These are phyloP conservation scores for Nephrocerus scutellatus DNA, from an alignment of 2,888 invertebrate species.

Conservation along the genomic window DNA sequence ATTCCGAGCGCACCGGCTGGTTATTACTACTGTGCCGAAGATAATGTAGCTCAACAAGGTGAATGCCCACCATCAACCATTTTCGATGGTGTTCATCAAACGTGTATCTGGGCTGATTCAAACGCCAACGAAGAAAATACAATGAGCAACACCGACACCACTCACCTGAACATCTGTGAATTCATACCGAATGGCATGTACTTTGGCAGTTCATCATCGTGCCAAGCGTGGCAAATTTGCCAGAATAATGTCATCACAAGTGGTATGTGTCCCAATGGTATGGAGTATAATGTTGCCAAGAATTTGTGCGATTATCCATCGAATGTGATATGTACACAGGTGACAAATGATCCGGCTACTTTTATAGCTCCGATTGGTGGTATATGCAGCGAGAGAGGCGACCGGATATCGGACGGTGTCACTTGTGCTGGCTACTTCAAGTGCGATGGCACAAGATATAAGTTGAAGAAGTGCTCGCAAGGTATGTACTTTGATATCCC, in stretches of 20 bases:
- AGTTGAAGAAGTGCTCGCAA: constrained; percentile 19
- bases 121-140: too few relatives aligned
- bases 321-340: constrained; percentile 25
- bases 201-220: constrained; percentile 27
- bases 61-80: constrained; percentile 26
- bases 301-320: constrained; percentile 24
- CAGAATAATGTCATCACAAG: constrained; percentile 13
- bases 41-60: constrained; percentile 17
- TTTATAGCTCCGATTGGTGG: constrained; percentile 5
- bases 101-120: constrained; percentile 28
- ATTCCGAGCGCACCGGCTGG: constrained; percentile 24
- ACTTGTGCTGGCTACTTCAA: constrained; percentile 27
- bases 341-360: constrained; percentile 21
- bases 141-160: constrained; percentile 19
- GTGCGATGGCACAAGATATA: constrained; percentile 21
- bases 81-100: constrained; percentile 23
- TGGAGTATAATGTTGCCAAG: constrained; percentile 22
- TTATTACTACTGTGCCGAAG: constrained; percentile 27
- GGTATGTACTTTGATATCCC: constrained; percentile 23
- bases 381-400: constrained; percentile 14
- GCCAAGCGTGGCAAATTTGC: constrained; percentile 28
- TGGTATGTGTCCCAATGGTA: constrained; percentile 19
- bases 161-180: constrained; percentile 17
- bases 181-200: constrained; percentile 22
- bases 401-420: constrained; percentile 11